Base-by-base conservation (phyloP, 1,140 invertebrate species). In the Micrasema longulum region DNA sequence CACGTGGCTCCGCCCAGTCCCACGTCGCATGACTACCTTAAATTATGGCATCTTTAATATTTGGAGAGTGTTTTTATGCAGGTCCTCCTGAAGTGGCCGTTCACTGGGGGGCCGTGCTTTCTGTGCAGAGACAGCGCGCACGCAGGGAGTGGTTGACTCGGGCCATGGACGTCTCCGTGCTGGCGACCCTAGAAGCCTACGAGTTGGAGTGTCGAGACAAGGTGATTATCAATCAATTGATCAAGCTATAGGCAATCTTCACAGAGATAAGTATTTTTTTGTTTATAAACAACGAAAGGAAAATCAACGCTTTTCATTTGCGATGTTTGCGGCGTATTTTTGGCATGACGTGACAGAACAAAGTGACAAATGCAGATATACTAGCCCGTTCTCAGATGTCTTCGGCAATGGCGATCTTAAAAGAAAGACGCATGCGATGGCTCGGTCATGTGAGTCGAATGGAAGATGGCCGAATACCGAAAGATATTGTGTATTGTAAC, bases 71-170 rank as follows among this genome's bases (percentile, higher is more conserved):
- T 45, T 6, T 45, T 52, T 52, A 2, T 2, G 2, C 31, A 57
- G 53, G 53, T 12, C 53, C 53, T 14, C 53, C 53, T 3, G 53
- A 57, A 18, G 53, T 57, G 53, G 57, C 41, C 1, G 57, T 45
- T 10, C 57, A 63, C 57, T 41, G 41, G 57, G 57, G 57, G 1
- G 57, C 57, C 1, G 57, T 63, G 38, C 57, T 36, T 18, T 36
- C 57, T 12, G 57, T 63, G 57, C 57, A 63, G 38, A 63, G 57
- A n/a, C 57, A 63, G 36, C 36, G 57, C 36, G 57, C 45, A 20
- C 18, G 57, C 5, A 36, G 57, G 1, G 57, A 36, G 0, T 63
- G 57, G 57, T 38, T 63, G 18, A 14, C 41, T 16, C 36, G 57
- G 3, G 57, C 26, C 1, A 63, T 63, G 36, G 41, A 63, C 41